Conservation (phyloP, 1,140 invertebrate species). For the Drosophila insularis region DNA sequence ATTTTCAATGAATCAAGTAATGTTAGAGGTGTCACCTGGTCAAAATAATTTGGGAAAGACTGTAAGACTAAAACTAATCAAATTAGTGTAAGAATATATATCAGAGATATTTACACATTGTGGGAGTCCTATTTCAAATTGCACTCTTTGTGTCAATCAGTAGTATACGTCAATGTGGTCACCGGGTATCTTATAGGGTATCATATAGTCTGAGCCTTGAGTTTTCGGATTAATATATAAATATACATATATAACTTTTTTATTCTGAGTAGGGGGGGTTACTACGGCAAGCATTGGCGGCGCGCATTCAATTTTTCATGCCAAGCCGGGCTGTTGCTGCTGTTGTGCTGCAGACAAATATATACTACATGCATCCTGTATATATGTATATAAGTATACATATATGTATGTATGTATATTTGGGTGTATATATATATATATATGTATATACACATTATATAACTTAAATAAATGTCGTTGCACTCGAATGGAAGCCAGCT, state of each 20-base stretch:
- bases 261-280: not conserved
- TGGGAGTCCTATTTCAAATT: too few species aligned
- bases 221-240: not conserved
- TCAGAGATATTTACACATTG: too few species aligned
- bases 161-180: too few species aligned
- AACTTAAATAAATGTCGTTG: slow-evolving; percentile 9
- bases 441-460: slow-evolving; percentile 15
- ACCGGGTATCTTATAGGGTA: too few species aligned
- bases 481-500: not conserved
- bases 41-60: too few species aligned
- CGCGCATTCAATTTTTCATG: slow-evolving; percentile 78
- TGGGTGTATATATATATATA: not conserved
- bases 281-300: slow-evolving; percentile 2
- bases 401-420: slow-evolving; percentile 1
- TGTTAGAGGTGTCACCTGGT: too few species aligned
- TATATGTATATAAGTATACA: not conserved
- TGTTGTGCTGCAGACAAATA: slow-evolving; percentile 43
- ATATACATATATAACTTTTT: slow-evolving; percentile 13
- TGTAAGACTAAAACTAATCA: too few species aligned
- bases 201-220: not conserved
- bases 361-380: slow-evolving; percentile 20
- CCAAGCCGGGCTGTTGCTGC: slow-evolving; percentile 74
- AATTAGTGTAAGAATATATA: too few species aligned
- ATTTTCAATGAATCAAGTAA: too few species aligned
- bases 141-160: too few species aligned